Evolutionary conservation across 2,113 vertebrate genomes (phyloP), one percentile per base, ranked within the genome.

Genomic region (Atractosteus spatula): DNA sequence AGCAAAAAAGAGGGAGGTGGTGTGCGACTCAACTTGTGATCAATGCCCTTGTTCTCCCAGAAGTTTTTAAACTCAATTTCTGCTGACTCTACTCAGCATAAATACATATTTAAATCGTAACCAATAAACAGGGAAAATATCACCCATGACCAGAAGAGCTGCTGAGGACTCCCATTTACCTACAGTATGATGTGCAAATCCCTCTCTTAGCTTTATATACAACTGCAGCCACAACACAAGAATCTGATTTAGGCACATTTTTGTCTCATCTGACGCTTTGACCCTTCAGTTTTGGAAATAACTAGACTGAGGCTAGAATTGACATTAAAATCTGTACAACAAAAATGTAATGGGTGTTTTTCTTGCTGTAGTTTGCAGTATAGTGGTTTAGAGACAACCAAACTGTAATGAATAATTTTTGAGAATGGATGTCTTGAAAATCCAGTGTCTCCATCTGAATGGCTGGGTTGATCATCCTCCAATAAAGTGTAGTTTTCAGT

Each of bases 1-100:
- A 88, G 80, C 89, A 91, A 91, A 91, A 73, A 89, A 87, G 87
- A 78, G 77, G 84, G 91, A 88, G 83, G 86, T 87, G 82, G 84
- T 76, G 85, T 70, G 74, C 81, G 84, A 85, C 80, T 29, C 29
- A 29, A 29, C 29, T 82, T 70, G 76, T 87, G 85, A 91, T 90
- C 87, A 84, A 79, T 89, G 84, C 70, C 80, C 83, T 83, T 86
- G 80, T 84, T 89, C 78, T 81, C 73, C 41, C 76, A 79, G 86
- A 75, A 82, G 78, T 84, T 87, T 45, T 68, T 81, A 70, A 69
- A 83, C 78, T 83, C 47, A 66, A 79, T 86, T 89, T 89, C 78
- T 91, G 84, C 85, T 90, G 88, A 89, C 83, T 85, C 73, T 86
- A 82, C 81, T 89, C 78, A 76, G 75, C 59, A 54, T 57, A 67